Evolutionary conservation across 2,113 vertebrate genomes (phyloP).

Genomic region (Gymnarchus niloticus): DNA sequence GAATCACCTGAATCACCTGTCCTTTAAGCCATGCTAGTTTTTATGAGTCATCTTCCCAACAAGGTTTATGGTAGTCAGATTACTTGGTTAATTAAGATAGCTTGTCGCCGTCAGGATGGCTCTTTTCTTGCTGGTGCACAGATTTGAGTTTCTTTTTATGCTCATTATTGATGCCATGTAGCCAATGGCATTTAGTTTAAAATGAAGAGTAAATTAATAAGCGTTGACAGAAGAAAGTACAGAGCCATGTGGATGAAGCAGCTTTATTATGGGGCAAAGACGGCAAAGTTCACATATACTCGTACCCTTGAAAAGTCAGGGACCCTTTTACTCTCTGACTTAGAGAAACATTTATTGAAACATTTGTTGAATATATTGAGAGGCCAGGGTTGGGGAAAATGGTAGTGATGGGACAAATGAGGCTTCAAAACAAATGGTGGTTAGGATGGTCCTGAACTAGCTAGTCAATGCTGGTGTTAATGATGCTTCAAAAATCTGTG

Average conservation of each 20-base stretch:
- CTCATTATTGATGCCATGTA: not conserved
- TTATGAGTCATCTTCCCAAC: not conserved
- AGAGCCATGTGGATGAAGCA: not conserved
- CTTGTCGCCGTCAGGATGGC: not conserved
- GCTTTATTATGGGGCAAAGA: not conserved
- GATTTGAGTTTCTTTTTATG: not conserved
- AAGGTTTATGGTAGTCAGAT: not conserved
- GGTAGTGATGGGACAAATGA: too few relatives aligned
- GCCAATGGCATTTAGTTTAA: not conserved
- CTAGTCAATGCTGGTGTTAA: too few relatives aligned
- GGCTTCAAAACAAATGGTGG: too few relatives aligned
- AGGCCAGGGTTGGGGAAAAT: not conserved
- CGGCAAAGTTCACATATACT: not conserved
- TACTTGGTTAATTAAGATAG: not conserved
- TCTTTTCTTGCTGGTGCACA: not conserved
- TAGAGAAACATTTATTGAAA: not conserved
- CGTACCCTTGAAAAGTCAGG: not conserved
- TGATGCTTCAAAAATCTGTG: not conserved
- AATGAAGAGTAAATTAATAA: not conserved
- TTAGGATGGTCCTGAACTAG: too few relatives aligned
- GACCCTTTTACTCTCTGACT: not conserved
- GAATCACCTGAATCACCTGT: constrained; percentile 2
- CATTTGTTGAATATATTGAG: not conserved
- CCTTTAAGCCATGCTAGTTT: not conserved
- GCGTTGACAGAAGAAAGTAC: not conserved